These are phyloP conservation scores for Helicoverpa zea DNA, from an alignment of 1,140 invertebrate species.

Conservation along the genomic window DNA sequence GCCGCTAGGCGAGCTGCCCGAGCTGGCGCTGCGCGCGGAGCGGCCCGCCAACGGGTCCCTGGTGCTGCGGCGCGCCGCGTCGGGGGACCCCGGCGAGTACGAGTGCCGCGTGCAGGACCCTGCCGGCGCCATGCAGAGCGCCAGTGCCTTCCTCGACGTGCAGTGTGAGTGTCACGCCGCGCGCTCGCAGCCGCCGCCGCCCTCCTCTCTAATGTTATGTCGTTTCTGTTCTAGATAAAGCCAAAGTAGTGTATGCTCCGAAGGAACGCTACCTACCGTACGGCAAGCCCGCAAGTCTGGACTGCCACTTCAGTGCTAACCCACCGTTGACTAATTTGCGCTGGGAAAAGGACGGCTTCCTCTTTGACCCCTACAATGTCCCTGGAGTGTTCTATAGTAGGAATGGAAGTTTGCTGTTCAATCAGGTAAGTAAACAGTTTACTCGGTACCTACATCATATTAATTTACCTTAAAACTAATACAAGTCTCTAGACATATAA, in stretches of 20 bases:
- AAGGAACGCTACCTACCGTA: constrained; percentile 95
- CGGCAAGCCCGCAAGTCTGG: constrained; percentile 95
- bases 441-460: neutral
- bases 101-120: constrained; percentile 94
- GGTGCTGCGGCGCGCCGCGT: constrained; percentile 91
- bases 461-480: neutral
- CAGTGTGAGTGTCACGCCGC: constrained; percentile 91
- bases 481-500: too few species aligned
- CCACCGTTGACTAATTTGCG: constrained; percentile 96
- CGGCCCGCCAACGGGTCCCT: constrained; percentile 91
- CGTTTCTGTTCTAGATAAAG: constrained; percentile 91
- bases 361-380: constrained; percentile 96
- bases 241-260: constrained; percentile 96
- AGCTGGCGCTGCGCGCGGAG: constrained; percentile 89
- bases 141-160: constrained; percentile 96
- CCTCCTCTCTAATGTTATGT: neutral
- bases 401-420: constrained; percentile 96
- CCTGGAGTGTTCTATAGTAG: constrained; percentile 94
- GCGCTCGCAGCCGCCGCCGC: neutral
- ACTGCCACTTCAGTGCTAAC: constrained; percentile 97
- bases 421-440: constrained; percentile 83
- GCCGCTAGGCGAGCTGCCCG: constrained; percentile 88
- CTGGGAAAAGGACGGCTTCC: constrained; percentile 97
- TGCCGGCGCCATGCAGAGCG: constrained; percentile 93
- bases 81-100: constrained; percentile 96